Conservation (phyloP, 2,797 vertebrate species). For the Centroberyx gerrardi region DNA sequence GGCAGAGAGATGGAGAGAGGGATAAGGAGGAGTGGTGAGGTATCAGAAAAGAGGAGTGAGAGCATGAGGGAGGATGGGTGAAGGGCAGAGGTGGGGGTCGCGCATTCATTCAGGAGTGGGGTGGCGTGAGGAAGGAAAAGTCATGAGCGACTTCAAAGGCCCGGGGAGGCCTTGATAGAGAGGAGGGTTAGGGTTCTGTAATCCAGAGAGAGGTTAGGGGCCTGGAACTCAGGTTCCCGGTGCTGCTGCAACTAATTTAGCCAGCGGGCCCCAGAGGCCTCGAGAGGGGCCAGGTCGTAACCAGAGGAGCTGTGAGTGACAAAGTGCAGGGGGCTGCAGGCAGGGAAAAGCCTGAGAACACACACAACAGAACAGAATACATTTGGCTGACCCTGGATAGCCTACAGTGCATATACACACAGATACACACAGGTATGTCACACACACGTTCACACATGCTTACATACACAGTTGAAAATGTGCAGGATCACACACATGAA, state of each 20-base stretch:
- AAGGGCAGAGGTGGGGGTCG: conserved; percentile 67
- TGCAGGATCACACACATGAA: conserved; percentile 8
- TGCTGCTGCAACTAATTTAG: conserved; percentile 83
- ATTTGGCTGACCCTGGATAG: not conserved
- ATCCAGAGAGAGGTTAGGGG: conserved; percentile 75
- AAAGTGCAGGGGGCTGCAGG: conserved; percentile 67
- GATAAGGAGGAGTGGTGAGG: conserved; percentile 48
- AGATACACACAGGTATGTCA: conserved; percentile 19
- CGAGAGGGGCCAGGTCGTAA: conserved; percentile 70
- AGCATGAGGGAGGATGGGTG: conserved; percentile 37
- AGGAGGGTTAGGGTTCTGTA: conserved; percentile 74
- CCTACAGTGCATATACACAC: not conserved
- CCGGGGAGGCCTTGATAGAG: conserved; percentile 68
- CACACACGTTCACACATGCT: conserved; percentile 11
- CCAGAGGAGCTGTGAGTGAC: conserved; percentile 80
- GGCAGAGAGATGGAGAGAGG: conserved; percentile 42
- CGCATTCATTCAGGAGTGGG: conserved; percentile 60
- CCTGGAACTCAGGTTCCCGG: conserved; percentile 64
- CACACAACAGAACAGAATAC: conserved; percentile 15
- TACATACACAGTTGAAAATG: not conserved
- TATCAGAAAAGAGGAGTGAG: conserved; percentile 51
- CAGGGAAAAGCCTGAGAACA: conserved; percentile 42
- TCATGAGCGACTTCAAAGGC: conserved; percentile 80
- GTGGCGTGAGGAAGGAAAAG: conserved; percentile 78
- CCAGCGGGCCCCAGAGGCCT: conserved; percentile 60